Base-by-base conservation (phyloP, 1,140 invertebrate species). In the Aricia agestis region DNA sequence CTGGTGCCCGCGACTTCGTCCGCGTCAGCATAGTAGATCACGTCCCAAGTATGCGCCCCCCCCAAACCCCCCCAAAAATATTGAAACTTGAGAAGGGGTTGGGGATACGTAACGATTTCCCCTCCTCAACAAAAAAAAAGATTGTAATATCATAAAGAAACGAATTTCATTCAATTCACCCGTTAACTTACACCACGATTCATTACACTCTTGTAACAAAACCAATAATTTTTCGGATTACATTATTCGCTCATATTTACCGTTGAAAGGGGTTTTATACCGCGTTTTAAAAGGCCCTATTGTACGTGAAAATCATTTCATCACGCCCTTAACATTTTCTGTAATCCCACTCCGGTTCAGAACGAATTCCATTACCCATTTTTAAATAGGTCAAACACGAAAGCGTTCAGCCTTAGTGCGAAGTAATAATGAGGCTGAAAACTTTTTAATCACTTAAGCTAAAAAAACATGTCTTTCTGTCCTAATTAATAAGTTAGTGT, bases 341-440 rank as follows among this genome's bases (percentile, higher is more conserved):
- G 59, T 19, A 63, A 63, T 63, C 59, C 59, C 10, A 63, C 59
- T 19, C 2, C 59, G 19, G 19, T 25, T n/a, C 11, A 18, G 59
- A 61, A 61, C 59, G 25, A 63, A 63, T 63, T 19, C 59, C 59
- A 63, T 63, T 63, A 63, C 1, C 10, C 18, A 3, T 63, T 63
- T 63, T 63, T 63, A 59, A 63, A 25, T 63, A 25, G 59, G 59
- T 25, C 59, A 63, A 63, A 63, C 19, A n/a, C 58, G 58, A 59
- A 59, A 19, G 59, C 18, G 59, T 63, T 63, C 59, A 7, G 59
- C 19, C 7, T 63, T 25, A 63, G 59, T 63, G 59, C 59, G 19
- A 63, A 63, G 59, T 63, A 63, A 59, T 63, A 63, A 63, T 63
- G 59, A 63, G 19, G 59, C 59, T 63, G 59, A 25, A 25, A 63